These are phyloP conservation scores for Ctenoplectra terminalis DNA, from an alignment of 1,140 invertebrate genomes.

Conservation along the genomic window DNA sequence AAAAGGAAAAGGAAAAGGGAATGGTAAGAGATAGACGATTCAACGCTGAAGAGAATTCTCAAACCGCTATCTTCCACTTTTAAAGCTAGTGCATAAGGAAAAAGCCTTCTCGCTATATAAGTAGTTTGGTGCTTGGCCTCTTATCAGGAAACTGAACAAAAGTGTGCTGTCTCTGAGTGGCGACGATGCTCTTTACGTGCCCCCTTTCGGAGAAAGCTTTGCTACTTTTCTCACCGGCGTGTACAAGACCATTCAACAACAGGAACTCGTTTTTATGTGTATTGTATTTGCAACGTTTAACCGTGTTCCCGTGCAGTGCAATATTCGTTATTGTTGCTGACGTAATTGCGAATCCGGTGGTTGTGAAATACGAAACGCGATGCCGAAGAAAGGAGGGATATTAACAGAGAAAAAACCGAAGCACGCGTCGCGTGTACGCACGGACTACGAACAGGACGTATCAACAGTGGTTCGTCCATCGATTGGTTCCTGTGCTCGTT, in stretches of 20 bases:
- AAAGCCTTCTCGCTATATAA: background rate
- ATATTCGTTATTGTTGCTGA: slow-evolving; percentile 25
- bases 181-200: slow-evolving; percentile 26
- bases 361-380: background rate
- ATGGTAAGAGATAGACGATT: background rate
- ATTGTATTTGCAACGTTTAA: slow-evolving; percentile 2
- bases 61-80: background rate
- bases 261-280: background rate
- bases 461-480: background rate
- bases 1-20: background rate
- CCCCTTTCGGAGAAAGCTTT: background rate
- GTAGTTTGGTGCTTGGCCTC: background rate
- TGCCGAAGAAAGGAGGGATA: background rate
- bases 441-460: no score
- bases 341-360: slow-evolving; percentile 12
- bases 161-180: slow-evolving; percentile 3
- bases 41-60: background rate
- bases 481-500: background rate
- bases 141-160: slow-evolving; percentile 50
- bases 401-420: background rate
- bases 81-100: background rate
- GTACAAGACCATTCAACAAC: background rate
- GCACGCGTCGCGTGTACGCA: no score
- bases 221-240: background rate
- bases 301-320: background rate